Percentiles rank a stretch among this genome's conserved stretches.
Evolutionary conservation across 2,797 vertebrate species (phyloP).

Genomic region (Gallinago solitaria): DNA sequence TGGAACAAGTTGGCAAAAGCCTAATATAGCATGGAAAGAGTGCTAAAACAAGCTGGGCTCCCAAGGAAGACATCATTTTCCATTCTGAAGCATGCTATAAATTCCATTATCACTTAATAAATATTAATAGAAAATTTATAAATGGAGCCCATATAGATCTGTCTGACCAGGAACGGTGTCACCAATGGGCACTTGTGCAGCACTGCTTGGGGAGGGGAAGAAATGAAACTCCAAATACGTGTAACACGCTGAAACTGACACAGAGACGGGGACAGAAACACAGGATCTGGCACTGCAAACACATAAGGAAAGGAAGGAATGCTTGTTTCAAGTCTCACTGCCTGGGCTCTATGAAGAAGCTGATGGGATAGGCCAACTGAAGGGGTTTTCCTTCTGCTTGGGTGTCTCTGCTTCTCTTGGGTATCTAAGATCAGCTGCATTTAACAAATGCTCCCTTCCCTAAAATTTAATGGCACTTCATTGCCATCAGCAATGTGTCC

Average conservation of each 20-base stretch:
- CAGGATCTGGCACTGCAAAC: not conserved
- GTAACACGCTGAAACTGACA: not conserved
- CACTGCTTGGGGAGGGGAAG: not conserved
- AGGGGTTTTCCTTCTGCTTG: not conserved
- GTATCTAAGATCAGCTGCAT: not conserved
- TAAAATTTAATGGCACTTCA: not conserved
- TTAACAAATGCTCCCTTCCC: not conserved
- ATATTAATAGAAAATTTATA: constrained; percentile 74
- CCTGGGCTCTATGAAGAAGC: not conserved
- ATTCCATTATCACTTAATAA: constrained; percentile 70
- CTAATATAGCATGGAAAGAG: constrained; percentile 50
- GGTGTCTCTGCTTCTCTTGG: not conserved
- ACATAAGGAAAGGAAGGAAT: not conserved
- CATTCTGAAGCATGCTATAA: constrained; percentile 57
- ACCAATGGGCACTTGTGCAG: constrained; percentile 18
- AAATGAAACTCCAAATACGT: constrained; percentile 3
- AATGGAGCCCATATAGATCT: constrained; percentile 36
- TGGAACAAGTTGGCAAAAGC: constrained; percentile 31
- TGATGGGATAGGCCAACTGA: not conserved
- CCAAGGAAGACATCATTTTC: constrained; percentile 48
- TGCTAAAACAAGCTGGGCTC: constrained; percentile 55
- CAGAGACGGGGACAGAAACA: not conserved
- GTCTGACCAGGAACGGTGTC: constrained; percentile 30
- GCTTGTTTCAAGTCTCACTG: not conserved
- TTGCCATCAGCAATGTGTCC: not conserved